phyloP scores from a whole-genome alignment of 1,140 invertebrate genomes.

The Elysia chlorotica region DNA sequence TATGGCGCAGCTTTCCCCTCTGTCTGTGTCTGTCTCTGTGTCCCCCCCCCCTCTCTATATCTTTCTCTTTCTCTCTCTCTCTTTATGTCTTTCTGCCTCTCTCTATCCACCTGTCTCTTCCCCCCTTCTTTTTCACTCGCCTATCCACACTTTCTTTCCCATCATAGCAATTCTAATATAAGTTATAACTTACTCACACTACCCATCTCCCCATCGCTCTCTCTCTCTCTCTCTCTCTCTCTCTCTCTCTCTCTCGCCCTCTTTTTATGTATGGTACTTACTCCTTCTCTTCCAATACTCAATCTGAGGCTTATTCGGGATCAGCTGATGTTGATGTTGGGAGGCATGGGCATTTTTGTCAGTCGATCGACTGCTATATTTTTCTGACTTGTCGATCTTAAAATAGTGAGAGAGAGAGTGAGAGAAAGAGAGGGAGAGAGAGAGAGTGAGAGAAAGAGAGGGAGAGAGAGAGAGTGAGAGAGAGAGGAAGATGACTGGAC shows the following conservation, averaged over 20 bases:
- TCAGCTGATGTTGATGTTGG: not conserved
- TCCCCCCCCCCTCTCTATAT: not conserved
- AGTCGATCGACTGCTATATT: not conserved
- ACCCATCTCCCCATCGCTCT: not conserved
- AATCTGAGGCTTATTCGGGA: not conserved
- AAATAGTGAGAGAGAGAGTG: not conserved
- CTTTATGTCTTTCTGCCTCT: not conserved
- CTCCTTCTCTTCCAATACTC: not conserved
- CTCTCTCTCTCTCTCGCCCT: not conserved
- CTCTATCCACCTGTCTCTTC: not conserved
- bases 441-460: too few relatives aligned
- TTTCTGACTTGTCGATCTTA: not conserved
- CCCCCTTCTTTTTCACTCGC: not conserved
- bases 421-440: too few relatives aligned
- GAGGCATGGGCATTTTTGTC: not conserved
- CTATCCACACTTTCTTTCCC: not conserved
- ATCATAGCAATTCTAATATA: too few relatives aligned
- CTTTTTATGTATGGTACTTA: not conserved
- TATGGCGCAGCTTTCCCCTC: not conserved
- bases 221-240: conserved; percentile 5
- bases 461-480: too few relatives aligned
- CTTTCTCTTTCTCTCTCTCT: conserved; percentile 5
- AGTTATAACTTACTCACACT: too few relatives aligned
- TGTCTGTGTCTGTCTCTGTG: not conserved
- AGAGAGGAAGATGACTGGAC: too few relatives aligned